Percentiles rank a stretch among this genome's conserved stretches.
Evolutionary conservation across 2,888 invertebrate species (phyloP).

Genomic region (Chymomyza procnemis): DNA sequence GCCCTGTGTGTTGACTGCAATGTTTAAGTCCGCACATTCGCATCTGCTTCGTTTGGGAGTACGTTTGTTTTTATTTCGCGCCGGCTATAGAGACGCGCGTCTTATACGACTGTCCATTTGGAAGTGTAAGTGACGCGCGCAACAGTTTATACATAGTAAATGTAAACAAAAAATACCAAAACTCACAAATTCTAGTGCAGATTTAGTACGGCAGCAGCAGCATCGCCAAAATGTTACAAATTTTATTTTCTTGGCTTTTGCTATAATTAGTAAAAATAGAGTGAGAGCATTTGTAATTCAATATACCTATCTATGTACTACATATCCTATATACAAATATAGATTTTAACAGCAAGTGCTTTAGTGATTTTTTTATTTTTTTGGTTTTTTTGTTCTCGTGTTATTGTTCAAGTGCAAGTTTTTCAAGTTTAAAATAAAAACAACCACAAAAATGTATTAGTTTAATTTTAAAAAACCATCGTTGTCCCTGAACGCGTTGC

Average conservation of each 20-base stretch:
- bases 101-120: constrained; percentile 46
- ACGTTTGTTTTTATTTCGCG: neutral
- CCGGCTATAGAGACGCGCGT: constrained; percentile 35
- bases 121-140: constrained; percentile 50
- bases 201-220: neutral
- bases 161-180: constrained; percentile 20
- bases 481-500: neutral
- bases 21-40: too few species aligned
- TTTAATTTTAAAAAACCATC: constrained; percentile 30
- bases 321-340: constrained; percentile 5
- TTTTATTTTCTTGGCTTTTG: neutral
- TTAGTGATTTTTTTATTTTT: constrained; percentile 14
- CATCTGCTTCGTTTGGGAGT: neutral
- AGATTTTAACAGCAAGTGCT: constrained; percentile 27
- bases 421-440: constrained; percentile 10
- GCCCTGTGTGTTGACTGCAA: too few species aligned
- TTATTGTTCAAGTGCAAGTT: constrained; percentile 38
- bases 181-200: constrained; percentile 9
- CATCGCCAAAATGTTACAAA: neutral
- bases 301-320: constrained; percentile 19
- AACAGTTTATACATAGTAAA: constrained; percentile 44
- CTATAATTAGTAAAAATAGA: constrained; percentile 41
- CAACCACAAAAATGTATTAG: constrained; percentile 25
- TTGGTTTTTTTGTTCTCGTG: constrained; percentile 14
- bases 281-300: constrained; percentile 36